phyloP scores from a whole-genome alignment of 2,888 invertebrate species.

The Synergus gifuensis region DNA sequence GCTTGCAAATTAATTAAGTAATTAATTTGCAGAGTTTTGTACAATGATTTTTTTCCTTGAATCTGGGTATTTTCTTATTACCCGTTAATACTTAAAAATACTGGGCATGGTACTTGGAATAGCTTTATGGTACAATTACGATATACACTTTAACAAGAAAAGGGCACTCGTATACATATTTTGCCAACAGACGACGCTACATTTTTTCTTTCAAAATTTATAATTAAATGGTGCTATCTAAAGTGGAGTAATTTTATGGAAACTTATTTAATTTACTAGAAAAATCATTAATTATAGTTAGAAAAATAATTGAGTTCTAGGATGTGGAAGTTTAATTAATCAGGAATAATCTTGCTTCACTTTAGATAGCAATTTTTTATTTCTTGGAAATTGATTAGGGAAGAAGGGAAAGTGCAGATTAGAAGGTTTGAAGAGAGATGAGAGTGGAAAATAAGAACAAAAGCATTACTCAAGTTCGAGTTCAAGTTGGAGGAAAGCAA shows the following conservation, averaged over 20 bases:
- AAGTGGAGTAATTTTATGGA: constrained; percentile 15
- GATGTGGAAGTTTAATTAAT: neutral
- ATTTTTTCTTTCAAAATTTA: neutral
- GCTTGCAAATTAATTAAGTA: neutral
- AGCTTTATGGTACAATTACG: constrained; percentile 65
- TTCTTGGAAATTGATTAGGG: neutral
- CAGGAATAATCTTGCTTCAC: neutral
- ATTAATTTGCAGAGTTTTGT: neutral
- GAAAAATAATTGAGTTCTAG: neutral
- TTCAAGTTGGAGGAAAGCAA: neutral
- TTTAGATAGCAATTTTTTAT: neutral
- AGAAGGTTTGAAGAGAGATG: neutral
- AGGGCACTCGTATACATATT: constrained; percentile 63
- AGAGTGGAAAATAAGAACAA: neutral
- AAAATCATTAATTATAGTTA: neutral
- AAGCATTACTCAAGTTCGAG: neutral
- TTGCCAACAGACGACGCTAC: constrained; percentile 18
- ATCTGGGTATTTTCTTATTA: constrained; percentile 31
- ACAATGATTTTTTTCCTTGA: constrained; percentile 13
- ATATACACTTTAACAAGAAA: constrained; percentile 65
- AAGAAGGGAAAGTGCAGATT: neutral
- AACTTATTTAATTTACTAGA: neutral
- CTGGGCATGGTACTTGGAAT: constrained; percentile 71
- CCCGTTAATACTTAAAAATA: constrained; percentile 64
- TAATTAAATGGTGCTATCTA: neutral